Conservation (phyloP, 2,113 vertebrate genomes). For the Cricetomys ansorgei region DNA sequence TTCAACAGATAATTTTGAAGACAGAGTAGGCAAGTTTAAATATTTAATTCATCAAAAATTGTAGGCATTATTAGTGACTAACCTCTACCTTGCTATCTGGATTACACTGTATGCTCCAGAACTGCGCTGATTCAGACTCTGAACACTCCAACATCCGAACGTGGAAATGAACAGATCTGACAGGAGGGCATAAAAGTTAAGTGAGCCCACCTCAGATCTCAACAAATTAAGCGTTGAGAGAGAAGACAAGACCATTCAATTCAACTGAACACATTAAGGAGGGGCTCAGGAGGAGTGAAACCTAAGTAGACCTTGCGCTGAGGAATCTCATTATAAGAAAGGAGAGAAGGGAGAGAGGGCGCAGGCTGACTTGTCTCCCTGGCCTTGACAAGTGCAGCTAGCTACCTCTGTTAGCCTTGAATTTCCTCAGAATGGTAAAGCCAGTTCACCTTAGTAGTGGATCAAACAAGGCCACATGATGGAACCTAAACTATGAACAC, state of each 20-base stretch:
- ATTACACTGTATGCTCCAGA: background rate
- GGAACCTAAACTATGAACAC: background rate
- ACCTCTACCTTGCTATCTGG: background rate
- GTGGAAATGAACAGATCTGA: background rate
- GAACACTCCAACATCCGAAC: background rate
- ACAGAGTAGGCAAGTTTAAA: background rate
- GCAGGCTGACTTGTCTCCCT: rapidly evolving
- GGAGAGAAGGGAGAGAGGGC: too few species aligned
- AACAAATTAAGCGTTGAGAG: background rate
- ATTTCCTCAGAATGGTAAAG: background rate
- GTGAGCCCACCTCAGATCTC: background rate
- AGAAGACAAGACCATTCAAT: background rate
- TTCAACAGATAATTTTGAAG: background rate
- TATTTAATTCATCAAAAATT: background rate
- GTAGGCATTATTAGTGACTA: background rate
- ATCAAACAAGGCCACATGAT: background rate
- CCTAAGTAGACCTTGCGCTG: background rate
- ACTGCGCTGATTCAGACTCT: background rate
- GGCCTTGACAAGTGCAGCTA: background rate
- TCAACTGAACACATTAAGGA: background rate
- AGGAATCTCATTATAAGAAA: background rate
- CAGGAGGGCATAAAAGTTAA: background rate
- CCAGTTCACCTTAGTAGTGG: background rate
- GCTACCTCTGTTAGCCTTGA: rapidly evolving
- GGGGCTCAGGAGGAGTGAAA: background rate